A percentile compares a stretch with the other conserved stretches of the same genome.
phyloP scores from a whole-genome alignment of 2,888 invertebrate species.

The Tenthredo distinguenda region DNA sequence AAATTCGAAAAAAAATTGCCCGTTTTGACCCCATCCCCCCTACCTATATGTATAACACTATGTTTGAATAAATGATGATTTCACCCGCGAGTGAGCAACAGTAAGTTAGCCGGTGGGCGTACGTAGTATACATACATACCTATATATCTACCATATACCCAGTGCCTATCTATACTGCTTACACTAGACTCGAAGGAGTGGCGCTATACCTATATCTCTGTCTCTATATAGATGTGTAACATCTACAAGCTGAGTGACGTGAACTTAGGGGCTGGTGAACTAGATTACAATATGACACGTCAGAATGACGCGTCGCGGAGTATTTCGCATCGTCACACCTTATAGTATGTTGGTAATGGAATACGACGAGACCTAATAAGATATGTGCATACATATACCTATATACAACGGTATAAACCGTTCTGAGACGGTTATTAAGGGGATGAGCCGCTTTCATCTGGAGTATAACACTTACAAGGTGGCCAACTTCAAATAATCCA shows the following conservation, averaged over 20 bases:
- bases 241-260: neutral
- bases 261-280: neutral
- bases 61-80: neutral
- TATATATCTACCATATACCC: neutral
- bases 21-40: too few relatives aligned
- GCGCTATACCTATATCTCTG: neutral
- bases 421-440: neutral
- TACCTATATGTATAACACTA: neutral
- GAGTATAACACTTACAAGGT: too few relatives aligned
- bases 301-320: neutral
- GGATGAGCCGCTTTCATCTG: too few relatives aligned
- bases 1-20: too few relatives aligned
- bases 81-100: neutral
- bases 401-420: neutral
- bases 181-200: neutral
- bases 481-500: too few relatives aligned
- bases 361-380: neutral
- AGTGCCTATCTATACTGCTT: neutral
- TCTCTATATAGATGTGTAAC: neutral
- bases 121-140: neutral
- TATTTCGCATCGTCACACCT: neutral
- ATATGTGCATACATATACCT: neutral
- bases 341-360: neutral
- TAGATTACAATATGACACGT: neutral
- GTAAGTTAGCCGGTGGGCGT: neutral